Percentiles rank a stretch among this genome's conserved stretches.
Conservation (phyloP, 2,113 vertebrate species). For the Zapornia atra region DNA sequence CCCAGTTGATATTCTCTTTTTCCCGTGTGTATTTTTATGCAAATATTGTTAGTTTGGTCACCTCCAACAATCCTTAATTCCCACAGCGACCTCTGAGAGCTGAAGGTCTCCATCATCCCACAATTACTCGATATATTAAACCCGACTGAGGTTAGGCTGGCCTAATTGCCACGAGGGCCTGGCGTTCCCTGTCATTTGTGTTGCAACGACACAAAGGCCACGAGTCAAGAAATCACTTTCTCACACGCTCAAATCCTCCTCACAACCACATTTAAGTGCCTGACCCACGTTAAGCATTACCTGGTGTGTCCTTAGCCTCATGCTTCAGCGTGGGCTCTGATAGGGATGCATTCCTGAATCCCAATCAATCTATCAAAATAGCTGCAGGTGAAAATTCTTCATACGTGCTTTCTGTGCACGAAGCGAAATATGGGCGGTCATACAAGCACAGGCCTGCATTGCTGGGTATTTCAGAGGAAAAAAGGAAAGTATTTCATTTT, state of each 20-base stretch:
- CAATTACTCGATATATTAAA: neutral
- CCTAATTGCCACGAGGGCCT: neutral
- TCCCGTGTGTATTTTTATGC: slow-evolving; percentile 55
- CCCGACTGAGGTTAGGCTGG: neutral
- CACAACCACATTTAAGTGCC: neutral
- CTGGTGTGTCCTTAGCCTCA: neutral
- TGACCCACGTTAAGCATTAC: neutral
- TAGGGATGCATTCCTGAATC: slow-evolving; percentile 50
- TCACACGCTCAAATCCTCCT: neutral
- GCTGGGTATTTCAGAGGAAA: neutral
- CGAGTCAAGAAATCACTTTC: neutral
- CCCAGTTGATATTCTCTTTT: neutral
- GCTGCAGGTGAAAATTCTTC: slow-evolving; percentile 63
- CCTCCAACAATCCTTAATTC: slow-evolving; percentile 37
- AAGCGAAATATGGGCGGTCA: neutral
- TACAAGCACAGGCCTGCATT: slow-evolving; percentile 30
- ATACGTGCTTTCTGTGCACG: neutral
- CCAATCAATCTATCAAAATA: slow-evolving; percentile 44
- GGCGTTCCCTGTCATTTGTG: neutral
- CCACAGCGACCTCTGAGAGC: neutral
- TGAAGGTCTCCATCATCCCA: slow-evolving; percentile 7
- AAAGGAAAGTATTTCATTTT: neutral
- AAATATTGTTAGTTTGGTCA: slow-evolving; percentile 26
- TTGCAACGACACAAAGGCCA: neutral
- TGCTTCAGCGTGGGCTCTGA: neutral